These are phyloP conservation scores for Platerodrilus igneus DNA, from an alignment of 2,888 invertebrate species.

Conservation along the genomic window DNA sequence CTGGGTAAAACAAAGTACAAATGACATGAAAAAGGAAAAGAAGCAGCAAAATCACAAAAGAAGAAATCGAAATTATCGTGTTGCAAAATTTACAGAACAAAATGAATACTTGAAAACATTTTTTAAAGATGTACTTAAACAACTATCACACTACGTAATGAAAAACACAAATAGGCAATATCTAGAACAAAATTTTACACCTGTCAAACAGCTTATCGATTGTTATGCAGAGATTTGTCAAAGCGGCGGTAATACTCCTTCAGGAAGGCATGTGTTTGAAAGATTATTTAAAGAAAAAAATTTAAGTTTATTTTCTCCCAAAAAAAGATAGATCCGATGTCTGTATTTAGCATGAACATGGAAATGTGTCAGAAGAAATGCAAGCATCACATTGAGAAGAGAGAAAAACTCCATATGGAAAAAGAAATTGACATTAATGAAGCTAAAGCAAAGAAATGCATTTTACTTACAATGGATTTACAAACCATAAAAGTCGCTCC, in stretches of 20 bases:
- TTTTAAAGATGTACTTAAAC: constrained; percentile 27
- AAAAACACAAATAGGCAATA: constrained; percentile 27
- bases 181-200: constrained; percentile 21
- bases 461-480: constrained; percentile 17
- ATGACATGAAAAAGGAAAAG: constrained; percentile 2
- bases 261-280: background rate
- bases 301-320: constrained; percentile 13
- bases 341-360: constrained; percentile 14
- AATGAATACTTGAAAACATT: constrained; percentile 15
- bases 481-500: too few species aligned
- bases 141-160: constrained; percentile 29
- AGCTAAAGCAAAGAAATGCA: constrained; percentile 10
- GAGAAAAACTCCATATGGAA: constrained; percentile 10
- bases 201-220: constrained; percentile 9
- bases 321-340: constrained; percentile 21
- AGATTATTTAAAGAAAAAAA: constrained; percentile 4
- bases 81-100: too few species aligned
- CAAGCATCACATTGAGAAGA: constrained; percentile 17
- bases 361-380: constrained; percentile 15
- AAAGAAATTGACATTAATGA: constrained; percentile 7
- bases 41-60: too few species aligned
- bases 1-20: background rate
- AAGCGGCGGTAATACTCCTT: background rate
- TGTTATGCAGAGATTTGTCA: constrained; percentile 2
- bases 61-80: too few species aligned